phyloP scores from a whole-genome alignment of 2,797 vertebrate species.

The Pristis pectinata region DNA sequence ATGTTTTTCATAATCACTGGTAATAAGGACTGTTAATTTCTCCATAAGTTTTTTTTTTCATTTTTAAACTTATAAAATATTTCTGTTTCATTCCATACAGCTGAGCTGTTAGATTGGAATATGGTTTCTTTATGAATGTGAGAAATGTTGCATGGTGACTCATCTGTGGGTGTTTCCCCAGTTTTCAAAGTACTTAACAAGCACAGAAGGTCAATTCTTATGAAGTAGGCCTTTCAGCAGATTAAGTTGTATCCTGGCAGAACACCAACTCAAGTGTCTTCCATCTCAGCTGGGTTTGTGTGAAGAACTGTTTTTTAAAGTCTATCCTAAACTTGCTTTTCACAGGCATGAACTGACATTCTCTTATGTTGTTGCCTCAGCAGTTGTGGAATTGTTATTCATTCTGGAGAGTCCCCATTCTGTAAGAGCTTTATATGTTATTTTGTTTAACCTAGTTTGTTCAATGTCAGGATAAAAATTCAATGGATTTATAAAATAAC shows the following conservation, averaged over 20 bases:
- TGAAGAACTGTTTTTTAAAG: neutral
- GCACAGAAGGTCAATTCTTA: neutral
- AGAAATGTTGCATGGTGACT: neutral
- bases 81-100: neutral
- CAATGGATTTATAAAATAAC: neutral
- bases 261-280: neutral
- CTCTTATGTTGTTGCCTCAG: neutral
- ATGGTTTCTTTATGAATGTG: neutral
- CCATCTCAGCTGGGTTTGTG: neutral
- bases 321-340: neutral
- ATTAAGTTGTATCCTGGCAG: neutral
- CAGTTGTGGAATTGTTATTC: neutral
- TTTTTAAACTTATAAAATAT: conserved; percentile 14
- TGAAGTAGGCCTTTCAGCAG: neutral
- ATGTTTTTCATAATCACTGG: conserved; percentile 30
- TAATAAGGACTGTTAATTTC: neutral
- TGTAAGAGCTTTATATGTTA: neutral
- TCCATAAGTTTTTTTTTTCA: neutral
- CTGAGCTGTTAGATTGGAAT: neutral
- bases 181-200: neutral
- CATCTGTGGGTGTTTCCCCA: neutral
- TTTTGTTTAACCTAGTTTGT: neutral
- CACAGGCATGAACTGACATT: neutral
- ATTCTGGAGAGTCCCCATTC: neutral
- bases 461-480: neutral